These are phyloP conservation scores for Pararge aegeria DNA, from an alignment of 1,140 invertebrate genomes.

Conservation along the genomic window DNA sequence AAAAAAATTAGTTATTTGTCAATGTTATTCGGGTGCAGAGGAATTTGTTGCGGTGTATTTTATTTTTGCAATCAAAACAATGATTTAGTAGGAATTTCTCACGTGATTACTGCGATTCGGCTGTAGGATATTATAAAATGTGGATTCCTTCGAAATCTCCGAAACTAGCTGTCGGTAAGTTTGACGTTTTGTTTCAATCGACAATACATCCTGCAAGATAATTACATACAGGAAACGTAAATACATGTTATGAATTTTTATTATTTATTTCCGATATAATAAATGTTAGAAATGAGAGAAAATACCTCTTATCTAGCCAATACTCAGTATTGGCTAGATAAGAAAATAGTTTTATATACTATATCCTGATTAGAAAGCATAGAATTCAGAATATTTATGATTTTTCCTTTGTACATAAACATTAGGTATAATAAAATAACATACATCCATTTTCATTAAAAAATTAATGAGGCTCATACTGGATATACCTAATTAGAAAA, in stretches of 20 bases:
- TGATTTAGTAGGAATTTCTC: slow-evolving; percentile 26
- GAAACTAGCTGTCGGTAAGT: slow-evolving; percentile 71
- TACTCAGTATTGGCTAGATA: no score
- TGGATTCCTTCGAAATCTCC: slow-evolving; percentile 68
- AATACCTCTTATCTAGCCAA: no score
- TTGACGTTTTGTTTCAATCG: slow-evolving; percentile 55
- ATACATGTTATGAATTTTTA: slow-evolving; percentile 64
- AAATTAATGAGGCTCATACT: no score
- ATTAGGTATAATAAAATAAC: no score
- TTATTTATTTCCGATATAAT: slow-evolving; percentile 26
- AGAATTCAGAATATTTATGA: no score
- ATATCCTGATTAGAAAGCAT: no score
- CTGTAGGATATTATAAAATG: slow-evolving; percentile 41
- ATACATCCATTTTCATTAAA: no score
- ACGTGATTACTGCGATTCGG: slow-evolving; percentile 17
- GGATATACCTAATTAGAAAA: no score
- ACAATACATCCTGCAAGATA: slow-evolving; percentile 68
- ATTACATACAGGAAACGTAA: slow-evolving; percentile 57
- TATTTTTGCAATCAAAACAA: slow-evolving; percentile 30
- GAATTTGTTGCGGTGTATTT: slow-evolving; percentile 26
- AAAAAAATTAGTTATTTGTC: slow-evolving; percentile 13
- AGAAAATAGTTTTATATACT: no score
- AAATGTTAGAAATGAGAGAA: not conserved
- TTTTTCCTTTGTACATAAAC: no score
- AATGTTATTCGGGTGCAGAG: slow-evolving; percentile 14